Percentiles rank a stretch among this genome's conserved stretches.
phyloP scores from a whole-genome alignment of 2,797 vertebrate genomes.

The Rhinella marina region DNA sequence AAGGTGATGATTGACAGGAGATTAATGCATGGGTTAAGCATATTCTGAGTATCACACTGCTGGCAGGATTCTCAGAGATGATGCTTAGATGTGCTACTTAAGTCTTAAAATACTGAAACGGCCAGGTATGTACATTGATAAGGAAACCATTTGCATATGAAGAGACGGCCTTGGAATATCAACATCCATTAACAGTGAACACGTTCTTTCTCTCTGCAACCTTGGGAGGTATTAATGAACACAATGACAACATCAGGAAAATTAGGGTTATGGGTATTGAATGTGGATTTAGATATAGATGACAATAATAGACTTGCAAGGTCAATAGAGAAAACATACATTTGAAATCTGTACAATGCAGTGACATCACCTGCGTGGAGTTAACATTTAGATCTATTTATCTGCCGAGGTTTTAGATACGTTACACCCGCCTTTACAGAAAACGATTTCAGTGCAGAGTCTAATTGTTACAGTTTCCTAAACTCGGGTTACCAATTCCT shows the following conservation, averaged over 20 bases:
- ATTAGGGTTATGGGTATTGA: conserved; percentile 44
- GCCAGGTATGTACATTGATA: conserved; percentile 28
- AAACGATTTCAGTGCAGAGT: background rate
- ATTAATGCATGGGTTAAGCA: background rate
- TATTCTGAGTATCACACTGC: background rate
- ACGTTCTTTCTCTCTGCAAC: conserved; percentile 38
- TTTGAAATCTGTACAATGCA: conserved; percentile 14
- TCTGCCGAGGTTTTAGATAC: background rate
- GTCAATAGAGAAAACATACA: conserved; percentile 8
- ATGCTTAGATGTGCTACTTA: conserved; percentile 11
- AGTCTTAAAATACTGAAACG: conserved; percentile 15
- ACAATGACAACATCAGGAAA: conserved; percentile 33
- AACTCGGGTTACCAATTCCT: background rate
- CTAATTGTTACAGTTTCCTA: background rate
- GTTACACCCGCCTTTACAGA: background rate
- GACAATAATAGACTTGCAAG: conserved; percentile 34
- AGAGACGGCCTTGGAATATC: conserved; percentile 39
- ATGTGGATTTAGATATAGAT: conserved; percentile 25
- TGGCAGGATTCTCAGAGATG: background rate
- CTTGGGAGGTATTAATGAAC: conserved; percentile 47
- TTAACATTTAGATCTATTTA: conserved; percentile 23
- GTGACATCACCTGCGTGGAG: background rate
- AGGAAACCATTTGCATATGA: conserved; percentile 27
- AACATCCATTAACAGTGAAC: conserved; percentile 43
- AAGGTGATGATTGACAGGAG: background rate